phyloP scores from a whole-genome alignment of 2,888 invertebrate species.

The Melinaea menophilus region DNA sequence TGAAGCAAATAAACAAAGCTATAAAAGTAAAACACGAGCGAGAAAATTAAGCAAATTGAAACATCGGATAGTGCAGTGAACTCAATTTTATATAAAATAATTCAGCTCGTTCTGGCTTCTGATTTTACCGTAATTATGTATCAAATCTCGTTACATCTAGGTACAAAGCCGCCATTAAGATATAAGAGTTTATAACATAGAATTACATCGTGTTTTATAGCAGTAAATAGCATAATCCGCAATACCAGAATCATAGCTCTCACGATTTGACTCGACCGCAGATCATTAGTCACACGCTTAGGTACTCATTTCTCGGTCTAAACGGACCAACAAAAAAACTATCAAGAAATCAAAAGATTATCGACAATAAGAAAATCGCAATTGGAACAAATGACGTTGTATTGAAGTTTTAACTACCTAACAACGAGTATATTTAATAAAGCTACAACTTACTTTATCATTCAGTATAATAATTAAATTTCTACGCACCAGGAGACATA shows the following conservation, averaged over 20 bases:
- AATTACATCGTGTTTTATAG: conserved; percentile 22
- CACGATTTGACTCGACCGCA: conserved; percentile 49
- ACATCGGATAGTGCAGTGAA: conserved; percentile 25
- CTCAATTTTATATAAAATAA: conserved; percentile 19
- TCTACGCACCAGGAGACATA: not conserved
- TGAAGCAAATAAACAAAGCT: conserved; percentile 24
- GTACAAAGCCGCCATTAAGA: conserved; percentile 14
- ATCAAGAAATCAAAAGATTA: conserved; percentile 18
- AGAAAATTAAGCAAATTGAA: conserved; percentile 21
- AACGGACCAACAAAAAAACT: conserved; percentile 24
- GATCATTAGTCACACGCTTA: conserved; percentile 54
- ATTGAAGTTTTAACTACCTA: not conserved
- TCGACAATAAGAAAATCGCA: conserved; percentile 13
- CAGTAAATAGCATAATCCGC: conserved; percentile 39
- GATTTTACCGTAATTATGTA: conserved; percentile 23
- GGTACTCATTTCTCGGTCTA: conserved; percentile 29
- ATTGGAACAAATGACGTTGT: conserved; percentile 4
- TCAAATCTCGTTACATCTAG: conserved; percentile 14
- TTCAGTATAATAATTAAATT: not conserved
- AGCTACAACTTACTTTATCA: no score
- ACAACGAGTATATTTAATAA: no score
- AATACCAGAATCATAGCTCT: conserved; percentile 48
- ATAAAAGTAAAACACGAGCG: conserved; percentile 19
- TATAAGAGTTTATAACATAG: conserved; percentile 19
- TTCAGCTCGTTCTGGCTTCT: conserved; percentile 24